Conservation (phyloP, 92 coral and sea anemone genomes). For the Siderastrea siderea region DNA sequence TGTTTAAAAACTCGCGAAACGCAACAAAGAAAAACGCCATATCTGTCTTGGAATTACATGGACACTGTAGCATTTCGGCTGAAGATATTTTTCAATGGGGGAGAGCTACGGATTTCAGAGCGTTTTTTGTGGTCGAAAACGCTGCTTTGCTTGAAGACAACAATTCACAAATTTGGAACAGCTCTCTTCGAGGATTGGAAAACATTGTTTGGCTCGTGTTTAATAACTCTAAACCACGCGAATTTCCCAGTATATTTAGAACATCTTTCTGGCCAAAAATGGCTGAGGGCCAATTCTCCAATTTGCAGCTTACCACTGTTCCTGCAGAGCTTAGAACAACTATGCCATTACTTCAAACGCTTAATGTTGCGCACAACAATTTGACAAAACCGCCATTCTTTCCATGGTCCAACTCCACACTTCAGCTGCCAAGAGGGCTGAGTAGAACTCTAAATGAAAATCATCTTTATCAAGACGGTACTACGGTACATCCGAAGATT, state of each 20-base stretch:
- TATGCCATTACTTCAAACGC: slow-evolving; percentile 79
- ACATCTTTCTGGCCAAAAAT: slow-evolving; percentile 69
- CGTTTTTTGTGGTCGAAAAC: slow-evolving; percentile 37
- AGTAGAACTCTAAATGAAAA: slow-evolving; percentile 10
- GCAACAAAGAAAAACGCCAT: slow-evolving; percentile 64
- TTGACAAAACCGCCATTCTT: slow-evolving; percentile 69
- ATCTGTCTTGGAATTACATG: slow-evolving; percentile 33
- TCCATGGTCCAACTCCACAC: slow-evolving; percentile 36
- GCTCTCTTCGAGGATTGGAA: slow-evolving; percentile 38
- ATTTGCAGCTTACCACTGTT: slow-evolving; percentile 44
- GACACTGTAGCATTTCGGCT: slow-evolving; percentile 60
- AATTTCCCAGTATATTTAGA: slow-evolving; percentile 57
- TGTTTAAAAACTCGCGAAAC: slow-evolving; percentile 50
- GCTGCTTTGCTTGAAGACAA: slow-evolving; percentile 50
- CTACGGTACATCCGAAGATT: slow-evolving; percentile 16
- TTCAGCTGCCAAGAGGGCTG: slow-evolving; percentile 33
- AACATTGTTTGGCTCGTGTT: slow-evolving; percentile 65
- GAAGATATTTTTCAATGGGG: slow-evolving; percentile 70
- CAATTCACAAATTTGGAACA: slow-evolving; percentile 6
- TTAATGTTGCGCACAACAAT: slow-evolving; percentile 58
- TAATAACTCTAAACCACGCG: slow-evolving; percentile 18
- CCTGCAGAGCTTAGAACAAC: slow-evolving; percentile 45
- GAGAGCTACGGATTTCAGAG: slow-evolving; percentile 75
- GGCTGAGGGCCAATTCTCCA: slow-evolving; percentile 65
- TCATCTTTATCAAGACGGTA: slow-evolving; percentile 30